Conservation (phyloP, 2,888 invertebrate species). For the Sturmia bella region DNA sequence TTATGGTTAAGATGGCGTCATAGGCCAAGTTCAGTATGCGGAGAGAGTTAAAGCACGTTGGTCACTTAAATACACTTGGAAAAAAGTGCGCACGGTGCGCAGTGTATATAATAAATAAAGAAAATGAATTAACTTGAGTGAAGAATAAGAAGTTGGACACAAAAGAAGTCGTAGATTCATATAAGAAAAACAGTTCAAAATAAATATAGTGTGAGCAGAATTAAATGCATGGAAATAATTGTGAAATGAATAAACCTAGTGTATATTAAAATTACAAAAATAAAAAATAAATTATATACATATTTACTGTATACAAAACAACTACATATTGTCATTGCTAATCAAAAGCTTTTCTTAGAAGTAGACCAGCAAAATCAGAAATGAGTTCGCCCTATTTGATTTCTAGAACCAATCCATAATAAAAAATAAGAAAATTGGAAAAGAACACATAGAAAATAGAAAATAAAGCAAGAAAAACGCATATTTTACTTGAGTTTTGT, state of each 20-base stretch:
- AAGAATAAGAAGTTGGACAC: conserved; percentile 45
- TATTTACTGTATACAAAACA: not conserved
- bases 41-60: conserved; percentile 79
- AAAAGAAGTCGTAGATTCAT: conserved; percentile 37
- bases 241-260: not conserved
- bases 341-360: conserved; percentile 35
- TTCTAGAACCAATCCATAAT: not conserved
- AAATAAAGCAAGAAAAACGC: conserved; percentile 59
- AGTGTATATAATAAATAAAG: conserved; percentile 70
- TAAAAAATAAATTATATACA: not conserved
- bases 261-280: not conserved
- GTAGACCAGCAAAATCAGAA: not conserved
- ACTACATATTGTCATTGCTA: conserved; percentile 6
- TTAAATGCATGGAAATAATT: not conserved
- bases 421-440: conserved; percentile 30
- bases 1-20: conserved; percentile 81
- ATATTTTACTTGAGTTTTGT: conserved; percentile 58
- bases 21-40: conserved; percentile 80
- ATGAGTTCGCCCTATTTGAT: conserved; percentile 20
- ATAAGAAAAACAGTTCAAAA: conserved; percentile 27
- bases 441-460: conserved; percentile 23
- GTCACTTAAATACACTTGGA: conserved; percentile 59
- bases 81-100: conserved; percentile 77
- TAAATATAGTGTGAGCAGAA: conserved; percentile 24
- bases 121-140: conserved; percentile 52